Conservation (phyloP, 2,797 vertebrate genomes). For the Myotis pilosus region DNA sequence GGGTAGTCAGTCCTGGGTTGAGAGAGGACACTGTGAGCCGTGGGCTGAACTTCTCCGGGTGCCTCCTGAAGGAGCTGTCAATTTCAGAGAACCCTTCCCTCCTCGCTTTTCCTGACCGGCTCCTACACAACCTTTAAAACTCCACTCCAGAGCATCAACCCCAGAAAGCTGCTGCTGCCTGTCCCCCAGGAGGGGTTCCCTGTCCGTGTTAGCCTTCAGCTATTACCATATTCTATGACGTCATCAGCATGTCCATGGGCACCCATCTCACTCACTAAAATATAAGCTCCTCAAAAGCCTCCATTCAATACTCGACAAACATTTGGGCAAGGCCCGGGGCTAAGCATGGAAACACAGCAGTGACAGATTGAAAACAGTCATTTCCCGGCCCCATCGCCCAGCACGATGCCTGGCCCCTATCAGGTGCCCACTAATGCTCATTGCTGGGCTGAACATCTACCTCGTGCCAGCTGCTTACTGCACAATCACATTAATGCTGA, state of each 20-base stretch:
- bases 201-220: neutral
- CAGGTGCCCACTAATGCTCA: neutral
- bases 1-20: neutral
- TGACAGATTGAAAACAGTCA: neutral
- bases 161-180: neutral
- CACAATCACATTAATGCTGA: neutral
- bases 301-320: neutral
- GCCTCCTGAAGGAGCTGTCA: neutral
- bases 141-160: too few relatives aligned
- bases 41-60: neutral
- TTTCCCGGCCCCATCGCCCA: neutral
- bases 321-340: neutral
- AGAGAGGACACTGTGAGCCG: neutral
- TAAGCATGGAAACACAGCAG: neutral
- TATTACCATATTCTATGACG: neutral
- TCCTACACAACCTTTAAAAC: neutral
- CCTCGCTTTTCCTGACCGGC: neutral
- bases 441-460: neutral
- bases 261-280: neutral
- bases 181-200: neutral
- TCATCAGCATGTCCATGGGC: neutral
- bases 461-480: neutral
- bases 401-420: neutral
- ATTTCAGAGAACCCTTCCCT: neutral
- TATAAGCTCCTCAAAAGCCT: neutral